phyloP scores from a whole-genome alignment of 2,113 vertebrate species.

The Bucco capensis region DNA sequence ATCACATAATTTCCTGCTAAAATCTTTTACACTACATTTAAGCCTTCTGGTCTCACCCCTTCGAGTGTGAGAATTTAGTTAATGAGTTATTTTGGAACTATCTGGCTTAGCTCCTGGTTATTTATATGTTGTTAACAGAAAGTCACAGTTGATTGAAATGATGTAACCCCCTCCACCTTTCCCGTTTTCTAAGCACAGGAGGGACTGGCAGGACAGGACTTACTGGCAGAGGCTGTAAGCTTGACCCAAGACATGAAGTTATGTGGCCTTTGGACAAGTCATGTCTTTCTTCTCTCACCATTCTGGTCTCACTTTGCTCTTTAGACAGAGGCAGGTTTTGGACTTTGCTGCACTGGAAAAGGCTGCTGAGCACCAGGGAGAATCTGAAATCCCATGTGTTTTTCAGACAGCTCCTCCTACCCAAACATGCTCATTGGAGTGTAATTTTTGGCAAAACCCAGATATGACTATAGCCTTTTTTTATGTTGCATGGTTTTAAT shows the following conservation, averaged over 20 bases:
- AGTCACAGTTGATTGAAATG: background rate
- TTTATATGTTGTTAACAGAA: background rate
- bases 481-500: background rate
- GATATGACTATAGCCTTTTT: background rate
- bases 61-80: background rate
- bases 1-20: constrained; percentile 23
- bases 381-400: background rate
- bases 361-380: background rate
- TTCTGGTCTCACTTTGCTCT: background rate
- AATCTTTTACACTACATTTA: background rate
- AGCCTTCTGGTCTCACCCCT: background rate
- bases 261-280: background rate
- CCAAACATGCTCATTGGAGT: background rate
- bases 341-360: background rate
- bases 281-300: background rate
- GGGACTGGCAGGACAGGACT: background rate
- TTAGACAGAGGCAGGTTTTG: background rate
- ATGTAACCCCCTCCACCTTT: background rate
- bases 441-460: background rate
- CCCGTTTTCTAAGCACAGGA: background rate
- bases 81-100: background rate
- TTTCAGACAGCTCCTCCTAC: background rate
- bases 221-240: background rate
- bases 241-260: background rate
- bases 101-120: background rate